Evolutionary conservation across 2,797 vertebrate genomes (phyloP).

Genomic region (Monodelphis domestica): DNA sequence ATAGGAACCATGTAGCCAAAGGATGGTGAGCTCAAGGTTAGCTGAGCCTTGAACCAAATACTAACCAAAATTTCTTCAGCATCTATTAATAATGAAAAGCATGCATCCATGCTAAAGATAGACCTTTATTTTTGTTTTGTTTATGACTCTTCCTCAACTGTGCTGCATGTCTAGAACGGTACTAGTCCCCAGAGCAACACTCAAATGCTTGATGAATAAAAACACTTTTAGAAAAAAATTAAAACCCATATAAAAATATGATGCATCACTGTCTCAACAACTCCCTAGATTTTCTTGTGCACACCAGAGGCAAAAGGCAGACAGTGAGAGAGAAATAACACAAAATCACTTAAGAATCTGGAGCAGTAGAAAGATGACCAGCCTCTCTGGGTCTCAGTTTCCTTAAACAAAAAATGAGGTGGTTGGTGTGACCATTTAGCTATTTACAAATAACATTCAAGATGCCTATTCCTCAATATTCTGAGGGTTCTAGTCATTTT

Average conservation of each 20-base stretch:
- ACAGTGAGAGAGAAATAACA: not conserved
- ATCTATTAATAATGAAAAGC: constrained; percentile 35
- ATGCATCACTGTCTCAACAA: constrained; percentile 27
- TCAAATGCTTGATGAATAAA: constrained; percentile 42
- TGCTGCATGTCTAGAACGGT: not conserved
- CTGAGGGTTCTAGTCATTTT: constrained; percentile 21
- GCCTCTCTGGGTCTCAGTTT: not conserved
- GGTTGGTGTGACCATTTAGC: not conserved
- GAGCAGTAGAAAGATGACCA: not conserved
- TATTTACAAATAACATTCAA: constrained; percentile 39
- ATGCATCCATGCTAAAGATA: constrained; percentile 6
- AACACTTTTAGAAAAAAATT: constrained; percentile 49
- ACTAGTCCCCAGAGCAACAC: constrained; percentile 8
- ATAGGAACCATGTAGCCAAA: constrained; percentile 21
- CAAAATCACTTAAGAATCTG: not conserved
- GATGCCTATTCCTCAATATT: constrained; percentile 22
- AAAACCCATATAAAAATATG: not conserved
- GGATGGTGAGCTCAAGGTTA: constrained; percentile 18
- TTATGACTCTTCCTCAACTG: constrained; percentile 16
- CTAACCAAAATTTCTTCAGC: constrained; percentile 63
- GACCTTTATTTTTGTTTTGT: constrained; percentile 31
- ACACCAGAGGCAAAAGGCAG: constrained; percentile 8
- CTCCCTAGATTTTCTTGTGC: constrained; percentile 47
- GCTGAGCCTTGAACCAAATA: constrained; percentile 15
- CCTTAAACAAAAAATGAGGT: not conserved